Conservation (phyloP, 2,888 invertebrate species). For the Anthophora plumipes region DNA sequence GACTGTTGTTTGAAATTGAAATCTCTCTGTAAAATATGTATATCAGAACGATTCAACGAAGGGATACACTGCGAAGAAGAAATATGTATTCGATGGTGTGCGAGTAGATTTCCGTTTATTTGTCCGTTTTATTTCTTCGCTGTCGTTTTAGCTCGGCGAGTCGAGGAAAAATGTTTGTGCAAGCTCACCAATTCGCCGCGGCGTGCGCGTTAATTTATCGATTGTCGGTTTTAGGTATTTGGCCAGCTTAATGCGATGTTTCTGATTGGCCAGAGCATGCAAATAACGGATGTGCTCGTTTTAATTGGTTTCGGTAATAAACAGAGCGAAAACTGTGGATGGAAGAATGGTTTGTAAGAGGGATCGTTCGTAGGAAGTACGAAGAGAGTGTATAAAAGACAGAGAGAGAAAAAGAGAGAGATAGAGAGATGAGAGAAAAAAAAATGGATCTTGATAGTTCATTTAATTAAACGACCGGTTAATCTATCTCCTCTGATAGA, state of each 20-base stretch:
- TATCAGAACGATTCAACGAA: no score
- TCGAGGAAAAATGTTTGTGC: slow-evolving; percentile 3
- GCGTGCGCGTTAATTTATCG: slow-evolving; percentile 24
- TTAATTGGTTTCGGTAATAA: slow-evolving; percentile 38
- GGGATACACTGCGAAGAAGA: background rate
- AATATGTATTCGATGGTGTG: background rate
- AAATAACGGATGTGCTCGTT: slow-evolving; percentile 32
- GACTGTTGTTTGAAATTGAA: no score
- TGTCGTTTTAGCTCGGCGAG: background rate
- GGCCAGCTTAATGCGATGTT: slow-evolving; percentile 15
- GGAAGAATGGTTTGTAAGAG: background rate
- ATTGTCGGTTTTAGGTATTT: slow-evolving; percentile 39
- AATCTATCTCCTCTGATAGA: background rate
- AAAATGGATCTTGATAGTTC: slow-evolving; percentile 1
- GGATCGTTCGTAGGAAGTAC: no score
- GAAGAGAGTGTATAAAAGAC: no score
- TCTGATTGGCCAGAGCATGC: slow-evolving; percentile 24
- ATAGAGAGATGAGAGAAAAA: background rate
- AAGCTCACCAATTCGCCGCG: background rate
- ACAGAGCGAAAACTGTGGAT: background rate
- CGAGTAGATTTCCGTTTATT: background rate
- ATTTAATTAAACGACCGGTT: slow-evolving; percentile 13
- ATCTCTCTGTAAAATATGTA: no score
- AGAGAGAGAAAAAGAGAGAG: background rate
- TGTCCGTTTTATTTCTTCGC: background rate